Percentiles rank a stretch among this genome's conserved stretches.
These are phyloP conservation scores for Caenorhabditis angaria DNA, from an alignment of 2,888 invertebrate genomes.

Conservation along the genomic window DNA sequence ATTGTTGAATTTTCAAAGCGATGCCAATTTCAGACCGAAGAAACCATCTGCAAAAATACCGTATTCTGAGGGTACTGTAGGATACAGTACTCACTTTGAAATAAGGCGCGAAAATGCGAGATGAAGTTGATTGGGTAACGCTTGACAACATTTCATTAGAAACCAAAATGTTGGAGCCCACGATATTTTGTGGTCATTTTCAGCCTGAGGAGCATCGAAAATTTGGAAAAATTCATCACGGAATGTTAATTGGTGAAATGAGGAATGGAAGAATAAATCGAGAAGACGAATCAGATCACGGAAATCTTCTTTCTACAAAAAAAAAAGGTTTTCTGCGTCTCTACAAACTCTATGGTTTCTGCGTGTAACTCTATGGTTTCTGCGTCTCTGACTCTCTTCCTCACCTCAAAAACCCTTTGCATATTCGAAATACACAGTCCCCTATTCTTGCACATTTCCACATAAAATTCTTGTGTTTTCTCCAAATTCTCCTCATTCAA, in stretches of 20 bases:
- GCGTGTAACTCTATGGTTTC: not conserved
- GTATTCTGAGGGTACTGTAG: no score
- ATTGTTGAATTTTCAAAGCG: not conserved
- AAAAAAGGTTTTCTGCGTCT: not conserved
- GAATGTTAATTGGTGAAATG: constrained; percentile 46
- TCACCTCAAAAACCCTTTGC: constrained; percentile 23
- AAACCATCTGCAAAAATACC: constrained; percentile 4
- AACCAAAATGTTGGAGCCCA: constrained; percentile 40
- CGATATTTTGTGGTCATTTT: constrained; percentile 6
- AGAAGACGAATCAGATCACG: constrained; percentile 38
- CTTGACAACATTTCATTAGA: constrained; percentile 22
- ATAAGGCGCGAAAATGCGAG: constrained; percentile 27
- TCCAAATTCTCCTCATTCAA: constrained; percentile 31
- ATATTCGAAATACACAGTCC: constrained; percentile 33
- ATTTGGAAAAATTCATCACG: constrained; percentile 32
- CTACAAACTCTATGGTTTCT: not conserved
- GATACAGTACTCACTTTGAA: constrained; percentile 27
- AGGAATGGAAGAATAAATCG: constrained; percentile 38
- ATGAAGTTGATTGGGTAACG: constrained; percentile 28
- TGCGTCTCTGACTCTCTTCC: not conserved
- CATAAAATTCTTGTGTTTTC: constrained; percentile 24
- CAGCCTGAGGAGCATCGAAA: not conserved
- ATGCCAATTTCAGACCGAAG: not conserved
- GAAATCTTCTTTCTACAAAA: constrained; percentile 39
- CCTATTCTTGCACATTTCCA: constrained; percentile 25